Conservation (phyloP, 2,888 invertebrate genomes). For the Folsomia candida region DNA sequence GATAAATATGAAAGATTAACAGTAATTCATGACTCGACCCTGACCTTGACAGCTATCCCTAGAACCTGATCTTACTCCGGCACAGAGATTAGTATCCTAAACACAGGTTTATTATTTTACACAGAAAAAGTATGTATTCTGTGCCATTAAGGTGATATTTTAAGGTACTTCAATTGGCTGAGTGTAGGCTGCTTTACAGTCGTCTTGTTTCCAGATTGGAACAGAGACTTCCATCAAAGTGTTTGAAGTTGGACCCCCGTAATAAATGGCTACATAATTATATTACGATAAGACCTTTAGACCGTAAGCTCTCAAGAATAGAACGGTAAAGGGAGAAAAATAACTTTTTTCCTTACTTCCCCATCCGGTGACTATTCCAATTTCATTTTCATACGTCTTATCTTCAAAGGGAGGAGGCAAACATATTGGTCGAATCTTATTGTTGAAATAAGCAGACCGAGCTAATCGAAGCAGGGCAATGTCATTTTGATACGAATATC, state of each 20-base stretch:
- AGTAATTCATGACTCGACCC: constrained; percentile 52
- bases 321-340: too few species aligned
- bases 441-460: constrained; percentile 43
- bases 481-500: constrained; percentile 69
- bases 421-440: constrained; percentile 79
- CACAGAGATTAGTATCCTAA: constrained; percentile 69
- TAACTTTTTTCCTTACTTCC: too few species aligned
- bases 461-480: constrained; percentile 64
- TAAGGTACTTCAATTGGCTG: constrained; percentile 58
- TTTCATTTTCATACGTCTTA: constrained; percentile 62
- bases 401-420: constrained; percentile 68
- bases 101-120: neutral
- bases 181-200: constrained; percentile 64
- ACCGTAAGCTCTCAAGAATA: too few species aligned
- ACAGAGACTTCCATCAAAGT: constrained; percentile 73
- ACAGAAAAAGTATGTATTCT: neutral
- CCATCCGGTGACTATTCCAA: constrained; percentile 65
- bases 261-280: constrained; percentile 59
- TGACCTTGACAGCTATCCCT: constrained; percentile 75
- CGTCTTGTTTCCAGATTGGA: constrained; percentile 71
- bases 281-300: too few species aligned
- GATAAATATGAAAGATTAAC: constrained; percentile 1
- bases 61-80: constrained; percentile 72
- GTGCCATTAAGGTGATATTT: neutral
- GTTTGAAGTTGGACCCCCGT: constrained; percentile 67